phyloP scores from a whole-genome alignment of 2,888 invertebrate species.

The Chymomyza caudatula region DNA sequence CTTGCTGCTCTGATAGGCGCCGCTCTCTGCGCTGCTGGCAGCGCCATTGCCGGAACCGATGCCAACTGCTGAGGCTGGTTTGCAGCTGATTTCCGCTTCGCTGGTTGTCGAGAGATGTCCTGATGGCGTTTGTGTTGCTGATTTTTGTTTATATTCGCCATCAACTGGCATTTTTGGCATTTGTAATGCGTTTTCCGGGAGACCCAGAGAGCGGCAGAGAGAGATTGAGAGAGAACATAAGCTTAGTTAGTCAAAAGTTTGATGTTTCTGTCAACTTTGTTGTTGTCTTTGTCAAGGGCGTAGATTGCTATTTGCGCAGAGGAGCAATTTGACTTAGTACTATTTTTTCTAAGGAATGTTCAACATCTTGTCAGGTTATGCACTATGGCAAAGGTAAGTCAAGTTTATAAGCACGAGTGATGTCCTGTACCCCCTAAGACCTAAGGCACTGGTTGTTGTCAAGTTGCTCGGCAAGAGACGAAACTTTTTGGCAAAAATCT shows the following conservation, averaged over 20 bases:
- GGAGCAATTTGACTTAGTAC: too few species aligned
- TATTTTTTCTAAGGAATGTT: too few species aligned
- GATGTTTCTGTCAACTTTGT: constrained; percentile 22
- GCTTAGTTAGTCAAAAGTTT: constrained; percentile 55
- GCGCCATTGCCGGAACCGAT: constrained; percentile 29
- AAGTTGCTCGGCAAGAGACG: constrained; percentile 31
- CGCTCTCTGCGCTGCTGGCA: constrained; percentile 57
- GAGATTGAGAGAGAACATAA: constrained; percentile 29
- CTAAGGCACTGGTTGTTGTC: constrained; percentile 29
- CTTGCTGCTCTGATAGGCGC: constrained; percentile 75
- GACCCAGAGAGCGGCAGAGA: neutral
- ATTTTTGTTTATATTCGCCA: constrained; percentile 86
- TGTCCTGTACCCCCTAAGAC: neutral
- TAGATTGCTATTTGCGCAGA: neutral
- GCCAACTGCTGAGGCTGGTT: constrained; percentile 71
- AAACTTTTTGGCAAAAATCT: constrained; percentile 15
- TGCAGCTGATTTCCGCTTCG: constrained; percentile 78
- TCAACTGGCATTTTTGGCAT: constrained; percentile 76
- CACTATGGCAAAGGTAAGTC: too few species aligned
- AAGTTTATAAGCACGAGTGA: too few species aligned
- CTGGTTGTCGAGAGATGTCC: constrained; percentile 79
- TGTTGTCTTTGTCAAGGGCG: constrained; percentile 16
- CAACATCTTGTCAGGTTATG: too few species aligned
- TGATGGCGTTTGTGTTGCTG: constrained; percentile 84
- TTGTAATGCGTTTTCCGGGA: constrained; percentile 8